Percentiles rank a stretch among this genome's conserved stretches.
These are phyloP conservation scores for Rhizomys pruinosus DNA, from an alignment of 2,113 vertebrate species.

Conservation along the genomic window DNA sequence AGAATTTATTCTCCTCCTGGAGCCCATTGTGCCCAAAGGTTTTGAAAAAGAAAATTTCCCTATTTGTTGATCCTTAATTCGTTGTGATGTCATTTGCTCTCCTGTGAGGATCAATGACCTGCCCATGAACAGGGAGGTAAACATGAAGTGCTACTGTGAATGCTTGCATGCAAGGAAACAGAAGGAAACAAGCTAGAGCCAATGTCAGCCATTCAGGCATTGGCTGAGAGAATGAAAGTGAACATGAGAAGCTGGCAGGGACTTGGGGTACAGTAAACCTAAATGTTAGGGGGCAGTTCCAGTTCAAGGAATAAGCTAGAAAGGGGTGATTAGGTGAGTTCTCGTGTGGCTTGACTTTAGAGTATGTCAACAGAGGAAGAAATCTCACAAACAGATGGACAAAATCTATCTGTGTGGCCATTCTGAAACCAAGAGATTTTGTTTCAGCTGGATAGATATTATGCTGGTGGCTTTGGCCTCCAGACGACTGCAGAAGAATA, in stretches of 20 bases:
- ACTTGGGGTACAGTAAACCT: not conserved
- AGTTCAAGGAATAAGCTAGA: not conserved
- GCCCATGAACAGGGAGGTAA: not conserved
- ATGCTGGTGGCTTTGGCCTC: constrained; percentile 79
- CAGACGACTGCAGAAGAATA: constrained; percentile 64
- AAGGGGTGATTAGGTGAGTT: constrained; percentile 15
- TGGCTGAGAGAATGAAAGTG: not conserved
- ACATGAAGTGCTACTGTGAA: not conserved
- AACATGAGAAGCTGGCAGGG: not conserved
- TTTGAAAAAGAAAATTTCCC: constrained; percentile 8
- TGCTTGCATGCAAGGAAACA: not conserved
- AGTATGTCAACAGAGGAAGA: constrained; percentile 28
- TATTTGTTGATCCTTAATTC: constrained; percentile 11
- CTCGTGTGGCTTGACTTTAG: not conserved
- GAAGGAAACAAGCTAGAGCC: not conserved
- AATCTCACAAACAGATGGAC: constrained; percentile 23
- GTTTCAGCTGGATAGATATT: constrained; percentile 68
- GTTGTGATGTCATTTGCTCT: not conserved
- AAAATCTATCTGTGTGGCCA: constrained; percentile 78
- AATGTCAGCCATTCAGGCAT: not conserved
- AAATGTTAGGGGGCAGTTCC: not conserved
- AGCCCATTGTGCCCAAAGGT: not conserved
- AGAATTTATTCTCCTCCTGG: constrained; percentile 45
- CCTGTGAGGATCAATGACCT: not conserved
- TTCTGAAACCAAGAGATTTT: constrained; percentile 71